Evolutionary conservation across 2,797 vertebrate species (phyloP).

Genomic region (Diplodus sargus): DNA sequence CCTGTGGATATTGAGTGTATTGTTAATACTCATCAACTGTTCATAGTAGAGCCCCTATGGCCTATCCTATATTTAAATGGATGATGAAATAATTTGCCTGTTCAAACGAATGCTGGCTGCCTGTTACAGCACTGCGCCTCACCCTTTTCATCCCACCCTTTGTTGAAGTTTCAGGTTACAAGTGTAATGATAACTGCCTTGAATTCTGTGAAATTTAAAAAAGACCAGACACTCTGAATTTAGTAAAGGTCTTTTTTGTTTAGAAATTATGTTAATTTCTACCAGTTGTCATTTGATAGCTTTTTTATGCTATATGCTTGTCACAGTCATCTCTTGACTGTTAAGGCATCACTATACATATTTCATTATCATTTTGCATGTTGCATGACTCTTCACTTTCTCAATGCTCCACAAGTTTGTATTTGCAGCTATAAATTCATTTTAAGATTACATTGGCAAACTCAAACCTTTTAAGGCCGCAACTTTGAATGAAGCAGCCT

Average conservation of each 20-base stretch:
- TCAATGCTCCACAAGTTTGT: neutral
- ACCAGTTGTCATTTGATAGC: neutral
- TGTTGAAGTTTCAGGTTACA: slow-evolving; percentile 45
- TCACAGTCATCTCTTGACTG: neutral
- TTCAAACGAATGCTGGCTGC: neutral
- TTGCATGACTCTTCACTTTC: neutral
- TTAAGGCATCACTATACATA: neutral
- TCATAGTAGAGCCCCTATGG: neutral
- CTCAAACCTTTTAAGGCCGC: neutral
- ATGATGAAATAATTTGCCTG: neutral
- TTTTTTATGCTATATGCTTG: neutral
- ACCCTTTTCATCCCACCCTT: slow-evolving; percentile 36
- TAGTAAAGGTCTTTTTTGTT: neutral
- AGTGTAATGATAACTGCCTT: slow-evolving; percentile 11
- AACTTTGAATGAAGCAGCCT: neutral
- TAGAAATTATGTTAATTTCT: neutral
- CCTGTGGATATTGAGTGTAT: too few species aligned
- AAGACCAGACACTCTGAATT: neutral
- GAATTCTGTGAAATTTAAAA: slow-evolving; percentile 2
- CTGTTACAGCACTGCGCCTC: neutral
- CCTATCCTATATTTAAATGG: neutral
- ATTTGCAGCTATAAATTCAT: neutral
- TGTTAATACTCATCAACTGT: neutral
- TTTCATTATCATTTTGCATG: neutral
- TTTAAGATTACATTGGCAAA: neutral